phyloP scores from a whole-genome alignment of 2,797 vertebrate species.

The Margarornis squamiger region DNA sequence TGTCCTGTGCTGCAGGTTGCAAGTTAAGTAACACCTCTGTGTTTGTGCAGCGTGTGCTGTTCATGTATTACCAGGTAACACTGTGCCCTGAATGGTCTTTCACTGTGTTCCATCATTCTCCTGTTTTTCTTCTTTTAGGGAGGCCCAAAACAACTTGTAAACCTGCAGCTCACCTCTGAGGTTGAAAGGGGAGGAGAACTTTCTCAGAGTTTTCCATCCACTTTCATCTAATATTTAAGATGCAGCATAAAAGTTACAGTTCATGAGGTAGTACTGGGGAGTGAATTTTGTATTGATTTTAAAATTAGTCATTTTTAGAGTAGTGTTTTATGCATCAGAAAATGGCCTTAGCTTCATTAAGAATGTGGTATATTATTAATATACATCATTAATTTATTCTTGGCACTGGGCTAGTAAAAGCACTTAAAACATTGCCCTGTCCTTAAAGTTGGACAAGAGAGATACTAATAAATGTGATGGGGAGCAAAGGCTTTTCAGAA shows the following conservation, averaged over 20 bases:
- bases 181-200: background rate
- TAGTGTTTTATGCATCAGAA: conserved; percentile 52
- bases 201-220: background rate
- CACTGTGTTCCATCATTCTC: background rate
- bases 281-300: conserved; percentile 42
- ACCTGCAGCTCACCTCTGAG: background rate
- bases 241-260: background rate
- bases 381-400: conserved; percentile 31
- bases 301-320: conserved; percentile 9
- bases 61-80: background rate
- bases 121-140: background rate
- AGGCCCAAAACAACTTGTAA: background rate
- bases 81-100: background rate
- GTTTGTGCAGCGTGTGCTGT: rapidly evolving
- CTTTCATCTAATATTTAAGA: conserved; percentile 38
- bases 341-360: conserved; percentile 9
- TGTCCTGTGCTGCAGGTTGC: background rate
- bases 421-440: background rate
- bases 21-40: background rate
- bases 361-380: background rate
- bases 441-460: conserved; percentile 8
- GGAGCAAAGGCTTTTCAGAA: background rate
- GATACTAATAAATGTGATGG: background rate
- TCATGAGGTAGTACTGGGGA: background rate
- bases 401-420: conserved; percentile 32